Conservation (phyloP, 2,888 invertebrate species). For the Plagiodera versicolora region DNA sequence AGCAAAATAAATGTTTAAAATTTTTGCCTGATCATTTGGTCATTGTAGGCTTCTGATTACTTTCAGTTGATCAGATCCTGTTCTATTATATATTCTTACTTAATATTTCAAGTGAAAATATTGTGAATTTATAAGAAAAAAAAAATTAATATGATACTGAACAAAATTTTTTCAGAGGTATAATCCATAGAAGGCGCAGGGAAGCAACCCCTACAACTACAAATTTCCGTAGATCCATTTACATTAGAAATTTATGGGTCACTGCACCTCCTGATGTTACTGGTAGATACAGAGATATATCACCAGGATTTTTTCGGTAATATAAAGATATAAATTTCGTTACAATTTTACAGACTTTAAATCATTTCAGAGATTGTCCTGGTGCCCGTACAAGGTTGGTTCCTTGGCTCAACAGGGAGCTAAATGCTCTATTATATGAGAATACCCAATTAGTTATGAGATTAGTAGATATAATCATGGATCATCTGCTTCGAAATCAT, state of each 20-base stretch:
- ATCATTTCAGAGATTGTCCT: constrained; percentile 73
- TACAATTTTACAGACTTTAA: no score
- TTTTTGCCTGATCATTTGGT: no score
- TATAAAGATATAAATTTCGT: constrained; percentile 11
- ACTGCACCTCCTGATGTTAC: constrained; percentile 69
- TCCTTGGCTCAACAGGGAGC: constrained; percentile 87
- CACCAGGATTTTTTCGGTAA: constrained; percentile 76
- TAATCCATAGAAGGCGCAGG: constrained; percentile 28
- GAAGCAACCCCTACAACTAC: constrained; percentile 44
- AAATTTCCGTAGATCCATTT: constrained; percentile 70
- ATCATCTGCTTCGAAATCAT: constrained; percentile 68
- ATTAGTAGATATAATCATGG: constrained; percentile 68
- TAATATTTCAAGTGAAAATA: no score
- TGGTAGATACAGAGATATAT: constrained; percentile 71
- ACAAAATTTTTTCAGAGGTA: neutral
- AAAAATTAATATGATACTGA: no score
- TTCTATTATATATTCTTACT: no score
- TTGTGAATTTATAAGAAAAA: no score
- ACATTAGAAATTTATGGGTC: constrained; percentile 76
- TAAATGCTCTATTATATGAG: constrained; percentile 72
- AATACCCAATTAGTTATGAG: constrained; percentile 66
- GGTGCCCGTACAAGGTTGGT: constrained; percentile 80
- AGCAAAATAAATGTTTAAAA: no score
- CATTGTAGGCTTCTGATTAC: no score
- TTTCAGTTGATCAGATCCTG: no score